These are phyloP conservation scores for Malaclemys terrapin DNA, from an alignment of 2,113 vertebrate genomes.

Conservation along the genomic window DNA sequence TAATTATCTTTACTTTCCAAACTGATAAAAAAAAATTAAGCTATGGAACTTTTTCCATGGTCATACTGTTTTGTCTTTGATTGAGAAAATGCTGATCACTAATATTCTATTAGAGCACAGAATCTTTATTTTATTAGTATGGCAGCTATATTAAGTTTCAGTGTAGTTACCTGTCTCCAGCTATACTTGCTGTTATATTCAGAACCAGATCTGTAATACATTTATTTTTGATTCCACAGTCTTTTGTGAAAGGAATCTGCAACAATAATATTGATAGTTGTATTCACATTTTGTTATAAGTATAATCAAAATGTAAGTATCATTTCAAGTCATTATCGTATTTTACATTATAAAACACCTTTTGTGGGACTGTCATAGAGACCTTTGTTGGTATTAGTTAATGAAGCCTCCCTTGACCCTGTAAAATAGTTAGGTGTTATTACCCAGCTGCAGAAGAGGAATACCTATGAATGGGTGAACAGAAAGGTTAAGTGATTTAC, in stretches of 20 bases:
- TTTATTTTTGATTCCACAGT: conserved; percentile 90
- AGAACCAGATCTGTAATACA: conserved; percentile 92
- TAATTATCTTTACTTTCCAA: background rate
- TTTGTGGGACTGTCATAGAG: background rate
- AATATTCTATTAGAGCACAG: background rate
- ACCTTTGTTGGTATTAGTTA: background rate
- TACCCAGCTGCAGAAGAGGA: background rate
- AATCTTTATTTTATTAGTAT: background rate
- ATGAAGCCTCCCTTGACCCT: background rate
- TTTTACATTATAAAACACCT: background rate
- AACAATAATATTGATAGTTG: conserved; percentile 38
- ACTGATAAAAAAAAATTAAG: background rate
- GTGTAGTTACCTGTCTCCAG: conserved; percentile 74
- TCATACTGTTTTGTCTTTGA: background rate
- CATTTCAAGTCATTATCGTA: background rate
- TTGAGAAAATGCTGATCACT: background rate
- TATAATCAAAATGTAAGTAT: background rate
- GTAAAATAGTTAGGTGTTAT: background rate
- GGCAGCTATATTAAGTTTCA: background rate
- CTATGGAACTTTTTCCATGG: background rate
- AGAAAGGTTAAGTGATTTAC: background rate
- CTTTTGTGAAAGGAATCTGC: conserved; percentile 93
- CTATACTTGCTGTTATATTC: conserved; percentile 78
- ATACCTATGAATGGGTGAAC: background rate
- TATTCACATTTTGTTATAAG: conserved; percentile 17